Evolutionary conservation across 2,113 vertebrate species (phyloP).

Genomic region (Antechinus stuartii): DNA sequence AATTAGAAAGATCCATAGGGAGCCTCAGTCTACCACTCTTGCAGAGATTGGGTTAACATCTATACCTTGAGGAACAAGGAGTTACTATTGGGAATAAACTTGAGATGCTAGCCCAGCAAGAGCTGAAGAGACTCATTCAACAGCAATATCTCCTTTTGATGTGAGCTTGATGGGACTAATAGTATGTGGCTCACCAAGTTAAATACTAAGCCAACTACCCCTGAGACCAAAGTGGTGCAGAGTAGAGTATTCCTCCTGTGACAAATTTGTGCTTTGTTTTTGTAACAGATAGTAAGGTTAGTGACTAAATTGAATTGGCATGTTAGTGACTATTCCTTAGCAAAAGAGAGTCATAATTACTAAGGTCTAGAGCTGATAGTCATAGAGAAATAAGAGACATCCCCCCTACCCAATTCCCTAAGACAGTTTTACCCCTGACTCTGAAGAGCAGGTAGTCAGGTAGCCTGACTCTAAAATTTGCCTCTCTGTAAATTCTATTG

Average conservation of each 20-base stretch:
- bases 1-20: neutral
- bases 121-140: neutral
- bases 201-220: neutral
- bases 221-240: neutral
- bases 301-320: neutral
- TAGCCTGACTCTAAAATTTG: neutral
- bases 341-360: neutral
- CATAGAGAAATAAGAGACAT: no score
- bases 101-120: neutral
- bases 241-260: neutral
- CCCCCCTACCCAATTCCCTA: neutral
- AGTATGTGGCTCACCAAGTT: neutral
- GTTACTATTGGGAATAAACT: neutral
- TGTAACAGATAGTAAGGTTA: neutral
- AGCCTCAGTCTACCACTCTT: neutral
- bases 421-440: neutral
- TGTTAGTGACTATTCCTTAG: neutral
- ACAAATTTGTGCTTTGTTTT: neutral
- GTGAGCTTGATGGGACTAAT: neutral
- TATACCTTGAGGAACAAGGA: neutral
- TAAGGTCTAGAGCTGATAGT: neutral
- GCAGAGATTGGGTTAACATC: neutral
- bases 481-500: neutral
- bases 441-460: neutral
- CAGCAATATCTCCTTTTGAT: neutral